Percentiles rank a stretch among this genome's conserved stretches.
These are phyloP conservation scores for Cynaeus angustus DNA, from an alignment of 2,888 invertebrate genomes.

Conservation along the genomic window DNA sequence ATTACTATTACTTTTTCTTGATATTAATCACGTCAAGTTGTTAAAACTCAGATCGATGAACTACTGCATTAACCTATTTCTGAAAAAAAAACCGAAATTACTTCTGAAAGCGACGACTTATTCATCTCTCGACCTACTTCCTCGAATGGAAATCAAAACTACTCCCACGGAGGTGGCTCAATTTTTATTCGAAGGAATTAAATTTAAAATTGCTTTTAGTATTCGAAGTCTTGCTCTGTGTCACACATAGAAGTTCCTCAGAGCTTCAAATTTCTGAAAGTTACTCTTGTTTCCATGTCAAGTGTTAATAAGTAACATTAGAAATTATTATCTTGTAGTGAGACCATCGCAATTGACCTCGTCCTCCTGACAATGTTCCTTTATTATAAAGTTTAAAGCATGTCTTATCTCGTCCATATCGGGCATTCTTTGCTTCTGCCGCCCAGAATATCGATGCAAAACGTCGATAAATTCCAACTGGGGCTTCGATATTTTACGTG, in stretches of 20 bases:
- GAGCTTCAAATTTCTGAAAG: background rate
- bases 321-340: background rate
- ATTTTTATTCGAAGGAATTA: conserved; percentile 1
- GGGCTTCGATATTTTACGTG: conserved; percentile 47
- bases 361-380: background rate
- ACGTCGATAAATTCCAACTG: conserved; percentile 43
- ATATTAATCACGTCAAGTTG: too few species aligned
- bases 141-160: conserved; percentile 1
- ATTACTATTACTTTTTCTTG: too few species aligned
- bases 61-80: background rate
- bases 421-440: conserved; percentile 15
- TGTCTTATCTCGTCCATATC: conserved; percentile 42
- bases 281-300: background rate
- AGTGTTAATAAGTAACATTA: background rate
- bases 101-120: background rate
- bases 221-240: background rate
- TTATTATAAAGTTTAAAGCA: conserved; percentile 11
- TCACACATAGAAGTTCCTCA: background rate
- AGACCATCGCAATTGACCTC: background rate
- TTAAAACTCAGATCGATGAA: background rate
- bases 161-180: background rate
- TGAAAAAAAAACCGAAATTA: background rate
- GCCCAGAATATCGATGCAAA: conserved; percentile 40
- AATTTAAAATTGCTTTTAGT: background rate
- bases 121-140: background rate